Base-by-base conservation (phyloP, 1,140 invertebrate genomes). In the Asbolus verrucosus region DNA sequence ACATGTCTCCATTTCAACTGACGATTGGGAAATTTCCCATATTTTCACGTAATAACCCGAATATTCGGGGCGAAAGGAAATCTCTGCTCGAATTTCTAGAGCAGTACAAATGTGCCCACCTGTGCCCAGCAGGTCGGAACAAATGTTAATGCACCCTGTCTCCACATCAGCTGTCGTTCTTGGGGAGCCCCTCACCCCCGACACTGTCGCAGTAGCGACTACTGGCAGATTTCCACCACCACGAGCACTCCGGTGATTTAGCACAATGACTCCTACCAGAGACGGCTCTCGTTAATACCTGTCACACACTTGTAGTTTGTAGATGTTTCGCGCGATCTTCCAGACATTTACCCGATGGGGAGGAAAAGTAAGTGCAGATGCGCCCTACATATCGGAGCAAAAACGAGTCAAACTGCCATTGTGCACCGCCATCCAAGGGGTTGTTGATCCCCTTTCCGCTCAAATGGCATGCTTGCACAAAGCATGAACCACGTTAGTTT, bases 41-140 rank as follows among this genome's bases (percentile, higher is more conserved):
- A 66, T 30, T 39, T 66, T 31, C 8, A 4, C 27, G 30, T 30
- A 66, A 33, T 9, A 30, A 43, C 13, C 65, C 21, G 43, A 46
- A 43, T 70, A 54, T 54, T 19, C 43, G 8, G 15, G 50, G 15
- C 63, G 4, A 38, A 60, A 75, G 72, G 72, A 75, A 75, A 75
- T 75, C 74, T 65, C 61, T 27, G 72, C 69, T 75, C 74, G 46
- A 59, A 69, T 75, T 75, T 73, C 74, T 50, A 38, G 39, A 65
- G 54, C 65, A 62, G 62, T 67, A 71, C 66, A 71, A 71, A 71
- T 59, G 73, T 50, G 50, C 74, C 72, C 74, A 75, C 74, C 74
- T 75, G 74, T 75, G 70, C 69, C 74, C 72, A 75, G 67, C 74
- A 75, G 74, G 74, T 75, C 72, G 74, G 69, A 72, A 71, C 72